Conservation (phyloP, 2,113 vertebrate genomes). For the Myanophis thanlyinensis region DNA sequence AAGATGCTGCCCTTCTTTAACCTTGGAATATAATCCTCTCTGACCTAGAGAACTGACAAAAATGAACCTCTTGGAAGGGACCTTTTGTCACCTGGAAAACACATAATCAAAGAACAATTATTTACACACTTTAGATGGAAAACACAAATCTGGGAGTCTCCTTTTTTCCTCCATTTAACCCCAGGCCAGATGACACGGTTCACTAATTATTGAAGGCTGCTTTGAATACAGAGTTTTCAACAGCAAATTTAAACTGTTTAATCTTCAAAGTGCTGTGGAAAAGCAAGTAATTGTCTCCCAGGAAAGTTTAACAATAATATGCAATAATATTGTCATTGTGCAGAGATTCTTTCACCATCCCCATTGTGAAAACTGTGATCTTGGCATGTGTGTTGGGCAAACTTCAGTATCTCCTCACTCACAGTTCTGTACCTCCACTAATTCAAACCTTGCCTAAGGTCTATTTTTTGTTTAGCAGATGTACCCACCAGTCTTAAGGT, state of each 20-base stretch:
- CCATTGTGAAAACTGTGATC: constrained; percentile 49
- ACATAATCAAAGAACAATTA: constrained; percentile 36
- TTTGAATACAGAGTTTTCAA: constrained; percentile 58
- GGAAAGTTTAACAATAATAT: constrained; percentile 61
- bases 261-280: constrained; percentile 54
- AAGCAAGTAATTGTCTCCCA: constrained; percentile 50
- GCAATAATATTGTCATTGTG: constrained; percentile 58
- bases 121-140: constrained; percentile 26
- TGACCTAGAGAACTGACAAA: constrained; percentile 38
- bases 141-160: neutral
- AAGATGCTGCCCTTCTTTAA: constrained; percentile 53
- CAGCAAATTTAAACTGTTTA: constrained; percentile 56
- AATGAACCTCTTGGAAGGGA: constrained; percentile 17
- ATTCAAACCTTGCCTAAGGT: constrained; percentile 39
- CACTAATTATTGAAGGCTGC: constrained; percentile 55
- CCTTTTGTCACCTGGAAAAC: constrained; percentile 28
- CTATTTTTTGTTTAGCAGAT: constrained; percentile 30
- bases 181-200: constrained; percentile 48
- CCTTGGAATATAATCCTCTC: constrained; percentile 23
- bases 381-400: constrained; percentile 47
- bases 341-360: constrained; percentile 61
- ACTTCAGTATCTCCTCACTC: constrained; percentile 44
- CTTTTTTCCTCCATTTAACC: constrained; percentile 37
- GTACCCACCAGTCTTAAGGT: neutral
- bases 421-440: constrained; percentile 40